Conservation (phyloP, 2,113 vertebrate species). For the Chelonoidis abingdonii region DNA sequence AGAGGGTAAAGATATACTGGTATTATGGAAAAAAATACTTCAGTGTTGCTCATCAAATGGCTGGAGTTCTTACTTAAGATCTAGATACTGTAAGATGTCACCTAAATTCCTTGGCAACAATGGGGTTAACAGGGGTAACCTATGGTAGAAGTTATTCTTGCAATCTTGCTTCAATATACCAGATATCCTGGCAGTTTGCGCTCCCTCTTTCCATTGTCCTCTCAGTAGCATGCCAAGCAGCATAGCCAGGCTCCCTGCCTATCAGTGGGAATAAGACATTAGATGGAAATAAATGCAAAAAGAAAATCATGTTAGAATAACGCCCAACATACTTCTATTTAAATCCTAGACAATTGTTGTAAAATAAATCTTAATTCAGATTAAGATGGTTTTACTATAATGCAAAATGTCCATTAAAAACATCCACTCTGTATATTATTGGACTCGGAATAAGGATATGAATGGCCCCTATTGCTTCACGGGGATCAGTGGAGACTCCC, state of each 20-base stretch:
- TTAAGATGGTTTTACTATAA: not conserved
- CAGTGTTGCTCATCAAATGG: not conserved
- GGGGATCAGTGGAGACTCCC: slow-evolving; percentile 14
- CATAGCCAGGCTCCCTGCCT: not conserved
- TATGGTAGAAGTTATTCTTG: not conserved
- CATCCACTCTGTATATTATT: not conserved
- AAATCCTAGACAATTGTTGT: not conserved
- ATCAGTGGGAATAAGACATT: not conserved
- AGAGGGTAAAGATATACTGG: rapidly evolving
- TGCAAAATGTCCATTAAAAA: not conserved
- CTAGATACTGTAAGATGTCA: not conserved
- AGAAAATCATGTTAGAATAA: not conserved
- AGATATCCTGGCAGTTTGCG: not conserved
- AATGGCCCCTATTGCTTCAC: not conserved
- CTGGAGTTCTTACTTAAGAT: rapidly evolving
- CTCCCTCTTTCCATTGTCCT: not conserved
- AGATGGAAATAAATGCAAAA: not conserved
- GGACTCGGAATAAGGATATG: not conserved
- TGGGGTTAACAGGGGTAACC: not conserved
- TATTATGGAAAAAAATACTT: not conserved
- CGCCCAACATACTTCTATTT: not conserved
- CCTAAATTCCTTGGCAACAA: not conserved
- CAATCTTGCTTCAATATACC: not conserved
- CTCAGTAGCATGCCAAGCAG: not conserved
- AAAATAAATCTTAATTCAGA: not conserved